phyloP scores from a whole-genome alignment of 2,113 vertebrate species.

The Xyliphius kryptos region DNA sequence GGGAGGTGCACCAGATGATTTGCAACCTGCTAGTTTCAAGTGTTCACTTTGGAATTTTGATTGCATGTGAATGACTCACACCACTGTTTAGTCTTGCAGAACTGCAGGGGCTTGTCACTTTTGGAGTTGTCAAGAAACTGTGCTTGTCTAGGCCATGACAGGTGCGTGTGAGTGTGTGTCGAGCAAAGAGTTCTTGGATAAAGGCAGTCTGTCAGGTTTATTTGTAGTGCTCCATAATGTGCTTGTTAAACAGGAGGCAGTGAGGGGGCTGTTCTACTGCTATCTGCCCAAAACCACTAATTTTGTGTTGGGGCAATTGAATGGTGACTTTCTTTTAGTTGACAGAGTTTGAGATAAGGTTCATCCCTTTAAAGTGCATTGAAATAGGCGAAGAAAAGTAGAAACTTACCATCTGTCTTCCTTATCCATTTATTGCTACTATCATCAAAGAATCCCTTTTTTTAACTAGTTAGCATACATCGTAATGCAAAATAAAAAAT shows the following conservation, averaged over 20 bases:
- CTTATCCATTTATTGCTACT: neutral
- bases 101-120: conserved; percentile 32
- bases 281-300: neutral
- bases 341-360: conserved; percentile 12
- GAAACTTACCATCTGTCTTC: neutral
- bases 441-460: no score
- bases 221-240: conserved; percentile 10
- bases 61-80: conserved; percentile 17
- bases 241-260: conserved; percentile 14
- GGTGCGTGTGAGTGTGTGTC: conserved; percentile 13
- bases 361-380: neutral
- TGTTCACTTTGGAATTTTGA: conserved; percentile 20
- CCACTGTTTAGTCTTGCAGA: conserved; percentile 28
- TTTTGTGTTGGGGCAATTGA: conserved; percentile 17
- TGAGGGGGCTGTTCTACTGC: neutral
- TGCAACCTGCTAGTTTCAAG: neutral
- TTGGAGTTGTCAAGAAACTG: conserved; percentile 10
- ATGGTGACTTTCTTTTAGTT: conserved; percentile 19
- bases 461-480: no score
- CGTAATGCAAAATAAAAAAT: no score
- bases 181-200: conserved; percentile 17
- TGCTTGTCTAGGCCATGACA: conserved; percentile 22
- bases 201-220: conserved; percentile 26
- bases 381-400: neutral
- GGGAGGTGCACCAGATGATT: conserved; percentile 7